Conservation (phyloP, 2,113 vertebrate species). For the Heterochromis multidens region DNA sequence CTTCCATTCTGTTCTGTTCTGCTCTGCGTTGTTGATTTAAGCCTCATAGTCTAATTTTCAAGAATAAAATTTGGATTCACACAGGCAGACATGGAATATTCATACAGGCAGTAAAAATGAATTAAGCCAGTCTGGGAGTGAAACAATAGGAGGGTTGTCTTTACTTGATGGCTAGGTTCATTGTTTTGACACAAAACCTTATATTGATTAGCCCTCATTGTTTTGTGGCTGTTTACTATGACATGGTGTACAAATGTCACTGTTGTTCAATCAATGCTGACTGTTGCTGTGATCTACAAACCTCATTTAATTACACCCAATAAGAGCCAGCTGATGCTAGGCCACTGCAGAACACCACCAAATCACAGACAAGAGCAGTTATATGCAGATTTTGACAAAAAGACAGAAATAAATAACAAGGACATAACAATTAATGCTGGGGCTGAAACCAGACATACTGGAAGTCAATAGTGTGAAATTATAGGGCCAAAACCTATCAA, state of each 20-base stretch:
- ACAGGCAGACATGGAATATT: neutral
- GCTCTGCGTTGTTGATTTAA: neutral
- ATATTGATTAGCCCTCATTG: neutral
- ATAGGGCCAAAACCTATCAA: constrained; percentile 23
- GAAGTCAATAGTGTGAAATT: neutral
- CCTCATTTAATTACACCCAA: constrained; percentile 32
- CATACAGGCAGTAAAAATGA: neutral
- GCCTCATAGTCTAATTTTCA: neutral
- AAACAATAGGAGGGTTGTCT: neutral
- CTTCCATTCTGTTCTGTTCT: neutral
- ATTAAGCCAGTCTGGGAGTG: neutral
- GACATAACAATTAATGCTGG: neutral
- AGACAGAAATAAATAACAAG: neutral
- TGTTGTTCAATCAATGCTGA: constrained; percentile 43
- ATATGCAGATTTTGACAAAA: neutral
- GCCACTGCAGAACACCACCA: neutral
- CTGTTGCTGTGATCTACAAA: constrained; percentile 52
- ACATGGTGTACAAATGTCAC: constrained; percentile 20
- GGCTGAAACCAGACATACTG: neutral
- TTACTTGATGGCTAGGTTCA: neutral
- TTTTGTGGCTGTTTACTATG: neutral
- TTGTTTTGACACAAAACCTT: neutral
- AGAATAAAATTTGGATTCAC: neutral
- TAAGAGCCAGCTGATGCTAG: constrained; percentile 1
- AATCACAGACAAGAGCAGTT: neutral